Base-by-base conservation (phyloP, 2,888 invertebrate genomes). In the Acronicta leporina region DNA sequence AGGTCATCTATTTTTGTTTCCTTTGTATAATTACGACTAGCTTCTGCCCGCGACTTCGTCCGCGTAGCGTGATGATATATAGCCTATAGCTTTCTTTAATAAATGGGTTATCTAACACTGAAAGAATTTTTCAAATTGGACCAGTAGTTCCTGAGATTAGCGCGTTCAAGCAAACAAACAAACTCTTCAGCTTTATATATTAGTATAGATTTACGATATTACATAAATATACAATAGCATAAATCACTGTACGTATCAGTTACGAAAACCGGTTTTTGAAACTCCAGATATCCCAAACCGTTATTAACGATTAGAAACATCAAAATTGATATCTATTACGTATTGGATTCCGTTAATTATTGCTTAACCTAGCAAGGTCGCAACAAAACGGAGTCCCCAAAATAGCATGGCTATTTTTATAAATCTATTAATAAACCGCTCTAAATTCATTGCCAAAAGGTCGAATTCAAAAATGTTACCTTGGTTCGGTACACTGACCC, bases 401-500 rank as follows among this genome's bases (percentile, higher is more conserved):
- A 50, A 40, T 48, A 47, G 2, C 15, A 20, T 9, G 8, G 3
- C 10, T 55, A 47, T 48, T 44, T 61, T 44, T 50, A 14, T 42
- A 16, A 38, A 48, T 59, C 30, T 48, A 49, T 53, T 53, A 11
- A n/a, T 46, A 49, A 11, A 10, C 6, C n/a, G 8, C n/a, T 5
- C 0, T 15, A n/a, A 40, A 43, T 44, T 54, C 46, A 55, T 38
- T 62, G 43, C 6, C 30, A 14, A 20, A 13, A 43, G 50, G 43
- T 67, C 25, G 13, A 14, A 38, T 51, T 68, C 16, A 7, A 27
- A 9, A 20, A 25, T 20, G 14, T 54, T 47, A 5, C 68, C 41
- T 66, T 62, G 43, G 14, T 9, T 14, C 5, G 9, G 50, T 62
- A 0, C 14, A 55, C 1, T 62, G 47, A 62, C 47, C 47, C 15